phyloP scores from a whole-genome alignment of 2,797 vertebrate genomes.

The Coregonus sp. region DNA sequence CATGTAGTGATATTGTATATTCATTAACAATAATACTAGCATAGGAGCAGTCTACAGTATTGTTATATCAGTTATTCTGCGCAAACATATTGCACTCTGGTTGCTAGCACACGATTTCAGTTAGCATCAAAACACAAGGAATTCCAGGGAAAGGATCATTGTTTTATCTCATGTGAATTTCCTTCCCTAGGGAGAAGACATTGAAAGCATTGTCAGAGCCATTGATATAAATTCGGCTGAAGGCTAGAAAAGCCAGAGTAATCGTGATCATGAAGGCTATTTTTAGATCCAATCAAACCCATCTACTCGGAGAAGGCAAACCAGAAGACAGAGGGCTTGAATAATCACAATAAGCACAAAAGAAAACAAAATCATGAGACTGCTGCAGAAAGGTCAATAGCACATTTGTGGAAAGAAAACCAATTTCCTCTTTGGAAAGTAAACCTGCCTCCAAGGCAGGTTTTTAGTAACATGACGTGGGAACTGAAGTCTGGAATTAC shows the following conservation, averaged over 20 bases:
- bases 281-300: background rate
- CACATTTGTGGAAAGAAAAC: background rate
- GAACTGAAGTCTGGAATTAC: background rate
- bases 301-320: background rate
- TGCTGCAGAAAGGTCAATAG: background rate
- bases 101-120: background rate
- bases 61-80: too few relatives aligned
- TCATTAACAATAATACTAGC: background rate
- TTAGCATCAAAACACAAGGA: background rate
- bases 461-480: background rate
- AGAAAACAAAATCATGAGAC: background rate
- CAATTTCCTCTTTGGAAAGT: background rate
- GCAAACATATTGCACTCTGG: background rate
- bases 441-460: background rate
- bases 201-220: background rate
- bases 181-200: background rate
- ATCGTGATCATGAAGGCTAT: background rate
- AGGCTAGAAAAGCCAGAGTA: background rate
- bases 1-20: background rate
- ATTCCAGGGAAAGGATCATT: background rate
- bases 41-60: too few relatives aligned
- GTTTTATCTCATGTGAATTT: background rate
- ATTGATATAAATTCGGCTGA: background rate
- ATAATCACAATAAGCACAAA: background rate
- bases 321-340: background rate